These are phyloP conservation scores for Oreochromis tanganicae DNA, from an alignment of 2,113 vertebrate genomes.

Conservation along the genomic window DNA sequence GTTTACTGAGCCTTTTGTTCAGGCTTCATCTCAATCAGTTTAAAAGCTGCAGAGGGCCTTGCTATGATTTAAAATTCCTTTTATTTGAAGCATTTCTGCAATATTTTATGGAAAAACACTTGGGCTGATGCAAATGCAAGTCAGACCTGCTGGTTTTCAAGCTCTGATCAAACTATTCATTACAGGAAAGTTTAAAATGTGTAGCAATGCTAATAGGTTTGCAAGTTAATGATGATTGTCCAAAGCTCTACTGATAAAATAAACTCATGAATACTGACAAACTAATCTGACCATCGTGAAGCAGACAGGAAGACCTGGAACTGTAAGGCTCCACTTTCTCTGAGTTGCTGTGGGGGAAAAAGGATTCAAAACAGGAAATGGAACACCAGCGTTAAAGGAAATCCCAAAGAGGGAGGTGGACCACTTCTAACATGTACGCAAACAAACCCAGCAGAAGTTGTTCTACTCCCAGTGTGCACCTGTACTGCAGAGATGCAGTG, in stretches of 20 bases:
- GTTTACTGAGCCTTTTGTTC: constrained; percentile 41
- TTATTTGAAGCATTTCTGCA: not conserved
- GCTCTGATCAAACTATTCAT: not conserved
- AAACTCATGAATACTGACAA: not conserved
- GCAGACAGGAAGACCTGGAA: not conserved
- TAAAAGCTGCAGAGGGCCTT: not conserved
- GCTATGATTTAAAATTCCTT: not conserved
- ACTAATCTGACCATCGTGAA: not conserved
- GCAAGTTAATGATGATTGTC: not conserved
- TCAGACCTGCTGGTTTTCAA: not conserved
- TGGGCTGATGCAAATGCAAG: not conserved
- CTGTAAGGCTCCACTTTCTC: constrained; percentile 33
- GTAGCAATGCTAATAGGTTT: not conserved
- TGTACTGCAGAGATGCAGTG: not conserved
- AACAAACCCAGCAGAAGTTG: constrained; percentile 13
- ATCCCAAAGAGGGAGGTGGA: constrained; percentile 43
- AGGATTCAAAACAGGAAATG: constrained; percentile 77
- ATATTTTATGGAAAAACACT: not conserved
- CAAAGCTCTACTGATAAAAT: not conserved
- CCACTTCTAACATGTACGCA: not conserved
- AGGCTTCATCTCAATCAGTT: constrained; percentile 19
- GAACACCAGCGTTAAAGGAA: constrained; percentile 55
- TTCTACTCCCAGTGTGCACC: constrained; percentile 19
- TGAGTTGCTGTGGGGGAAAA: constrained; percentile 47
- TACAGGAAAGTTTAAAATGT: not conserved